These are phyloP conservation scores for Colossoma macropomum DNA, from an alignment of 2,113 vertebrate species.

Conservation along the genomic window DNA sequence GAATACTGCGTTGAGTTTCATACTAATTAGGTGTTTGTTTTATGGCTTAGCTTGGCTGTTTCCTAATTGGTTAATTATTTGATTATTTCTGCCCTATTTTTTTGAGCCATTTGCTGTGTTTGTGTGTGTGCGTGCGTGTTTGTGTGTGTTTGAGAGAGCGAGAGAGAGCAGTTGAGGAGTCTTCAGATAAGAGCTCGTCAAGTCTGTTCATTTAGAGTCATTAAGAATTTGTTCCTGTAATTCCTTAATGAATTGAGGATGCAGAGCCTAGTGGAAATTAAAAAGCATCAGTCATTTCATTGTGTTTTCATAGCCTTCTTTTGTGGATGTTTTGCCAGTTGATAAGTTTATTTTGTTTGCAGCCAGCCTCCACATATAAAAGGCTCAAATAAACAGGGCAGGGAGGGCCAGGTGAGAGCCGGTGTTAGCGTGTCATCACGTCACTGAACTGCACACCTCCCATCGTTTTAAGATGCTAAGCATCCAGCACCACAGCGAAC, in stretches of 20 bases:
- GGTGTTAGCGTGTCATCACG: neutral
- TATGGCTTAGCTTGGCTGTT: slow-evolving; percentile 37
- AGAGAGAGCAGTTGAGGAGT: slow-evolving; percentile 29
- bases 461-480: slow-evolving; percentile 16
- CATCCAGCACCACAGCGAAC: neutral
- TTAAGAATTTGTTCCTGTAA: slow-evolving; percentile 46
- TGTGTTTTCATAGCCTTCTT: slow-evolving; percentile 31
- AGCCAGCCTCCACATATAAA: slow-evolving; percentile 29
- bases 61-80: slow-evolving; percentile 48
- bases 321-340: slow-evolving; percentile 28
- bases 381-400: slow-evolving; percentile 10
- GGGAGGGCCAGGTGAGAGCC: neutral
- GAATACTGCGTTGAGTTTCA: slow-evolving; percentile 36
- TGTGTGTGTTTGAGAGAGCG: neutral
- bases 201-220: slow-evolving; percentile 42
- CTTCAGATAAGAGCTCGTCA: slow-evolving; percentile 48
- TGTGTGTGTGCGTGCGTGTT: neutral
- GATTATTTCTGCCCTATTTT: slow-evolving; percentile 45
- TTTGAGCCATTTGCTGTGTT: slow-evolving; percentile 17
- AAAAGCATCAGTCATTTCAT: slow-evolving; percentile 43
- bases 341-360: slow-evolving; percentile 30
- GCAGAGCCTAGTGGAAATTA: slow-evolving; percentile 39
- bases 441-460: neutral
- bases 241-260: slow-evolving; percentile 48
- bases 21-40: slow-evolving; percentile 51